Percentiles rank a stretch among this genome's conserved stretches.
Evolutionary conservation across 1,140 invertebrate genomes (phyloP).

Genomic region (Bombus pascuorum): DNA sequence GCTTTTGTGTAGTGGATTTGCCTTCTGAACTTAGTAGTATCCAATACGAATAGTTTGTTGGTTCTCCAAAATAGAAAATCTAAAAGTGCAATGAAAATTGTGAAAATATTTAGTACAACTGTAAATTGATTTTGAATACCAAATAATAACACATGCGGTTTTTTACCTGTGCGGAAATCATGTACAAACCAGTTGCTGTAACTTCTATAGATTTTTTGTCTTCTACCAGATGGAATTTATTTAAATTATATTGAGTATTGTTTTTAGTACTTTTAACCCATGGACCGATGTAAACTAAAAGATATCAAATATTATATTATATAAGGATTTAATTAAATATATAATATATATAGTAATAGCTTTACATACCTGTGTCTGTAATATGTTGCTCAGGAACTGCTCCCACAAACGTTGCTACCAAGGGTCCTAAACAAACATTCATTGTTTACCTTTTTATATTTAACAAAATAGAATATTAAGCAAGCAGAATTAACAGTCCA

Average conservation of each 20-base stretch:
- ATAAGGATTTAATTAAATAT: neutral
- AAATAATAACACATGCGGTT: neutral
- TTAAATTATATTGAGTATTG: slow-evolving; percentile 73
- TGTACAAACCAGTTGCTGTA: slow-evolving; percentile 75
- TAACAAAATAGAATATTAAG: neutral
- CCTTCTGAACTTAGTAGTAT: slow-evolving; percentile 75
- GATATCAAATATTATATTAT: neutral
- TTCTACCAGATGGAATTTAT: slow-evolving; percentile 78
- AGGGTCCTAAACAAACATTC: slow-evolving; percentile 63
- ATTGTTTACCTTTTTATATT: neutral
- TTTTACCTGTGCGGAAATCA: slow-evolving; percentile 78
- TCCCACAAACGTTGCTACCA: slow-evolving; percentile 76
- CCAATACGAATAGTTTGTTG: slow-evolving; percentile 76
- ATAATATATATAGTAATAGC: neutral
- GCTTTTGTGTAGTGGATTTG: slow-evolving; percentile 64
- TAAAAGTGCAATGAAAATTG: slow-evolving; percentile 43
- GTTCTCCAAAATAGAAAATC: slow-evolving; percentile 78
- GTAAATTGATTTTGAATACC: neutral
- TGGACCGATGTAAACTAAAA: slow-evolving; percentile 75
- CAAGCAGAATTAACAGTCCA: neutral
- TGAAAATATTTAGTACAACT: too few species aligned
- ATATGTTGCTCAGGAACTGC: slow-evolving; percentile 75
- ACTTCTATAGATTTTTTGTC: slow-evolving; percentile 77
- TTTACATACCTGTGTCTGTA: slow-evolving; percentile 75
- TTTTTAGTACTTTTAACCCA: slow-evolving; percentile 75